A percentile compares a stretch with the other conserved stretches of the same genome.
Conservation (phyloP, 2,113 vertebrate species). For the Sigmodon hispidus region DNA sequence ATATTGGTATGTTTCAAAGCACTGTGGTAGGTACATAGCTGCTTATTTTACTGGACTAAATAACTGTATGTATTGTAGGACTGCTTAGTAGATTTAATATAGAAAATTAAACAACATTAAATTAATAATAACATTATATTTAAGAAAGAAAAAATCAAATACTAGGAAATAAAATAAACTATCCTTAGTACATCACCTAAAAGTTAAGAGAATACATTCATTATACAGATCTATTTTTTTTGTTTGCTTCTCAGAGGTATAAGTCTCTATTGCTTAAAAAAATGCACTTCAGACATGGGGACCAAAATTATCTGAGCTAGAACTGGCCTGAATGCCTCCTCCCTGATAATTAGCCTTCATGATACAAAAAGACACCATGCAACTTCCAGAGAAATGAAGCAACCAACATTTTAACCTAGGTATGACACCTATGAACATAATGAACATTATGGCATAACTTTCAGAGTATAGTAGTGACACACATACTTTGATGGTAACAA, state of each 20-base stretch:
- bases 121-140: neutral
- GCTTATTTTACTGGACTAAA: neutral
- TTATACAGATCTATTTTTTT: neutral
- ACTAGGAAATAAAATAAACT: neutral
- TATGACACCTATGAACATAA: neutral
- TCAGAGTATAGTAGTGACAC: too few species aligned
- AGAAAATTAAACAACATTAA: slow-evolving; percentile 39
- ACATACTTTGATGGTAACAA: neutral
- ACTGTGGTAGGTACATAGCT: neutral
- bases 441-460: neutral
- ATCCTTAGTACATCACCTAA: neutral
- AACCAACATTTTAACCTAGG: neutral
- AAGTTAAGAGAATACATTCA: neutral
- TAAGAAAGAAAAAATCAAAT: slow-evolving; percentile 32
- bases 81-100: neutral
- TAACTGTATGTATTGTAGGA: neutral
- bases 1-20: neutral
- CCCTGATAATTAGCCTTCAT: neutral
- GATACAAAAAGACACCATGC: neutral
- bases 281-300: neutral
- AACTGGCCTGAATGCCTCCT: neutral
- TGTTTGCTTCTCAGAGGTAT: neutral
- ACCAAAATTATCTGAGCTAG: neutral
- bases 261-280: neutral
- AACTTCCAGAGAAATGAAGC: neutral